phyloP scores from a whole-genome alignment of 2,797 vertebrate species.

The Acipenser ruthenus region DNA sequence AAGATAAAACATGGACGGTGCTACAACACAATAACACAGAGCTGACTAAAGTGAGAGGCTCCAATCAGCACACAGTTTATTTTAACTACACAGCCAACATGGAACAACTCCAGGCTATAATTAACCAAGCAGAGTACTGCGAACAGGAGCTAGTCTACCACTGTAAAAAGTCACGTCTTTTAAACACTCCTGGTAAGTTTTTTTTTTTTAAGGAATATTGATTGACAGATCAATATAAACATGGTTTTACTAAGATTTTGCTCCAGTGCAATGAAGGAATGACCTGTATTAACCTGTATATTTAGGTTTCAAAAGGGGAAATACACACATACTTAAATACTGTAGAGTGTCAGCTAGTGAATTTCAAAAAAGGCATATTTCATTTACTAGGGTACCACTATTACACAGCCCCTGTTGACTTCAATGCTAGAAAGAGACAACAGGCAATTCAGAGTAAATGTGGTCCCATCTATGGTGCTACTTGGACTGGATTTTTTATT shows the following conservation, averaged over 20 bases:
- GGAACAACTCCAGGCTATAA: slow-evolving; percentile 73
- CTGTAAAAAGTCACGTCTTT: slow-evolving; percentile 82
- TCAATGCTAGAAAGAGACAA: no score
- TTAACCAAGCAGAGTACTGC: slow-evolving; percentile 78
- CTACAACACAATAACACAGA: slow-evolving; percentile 84
- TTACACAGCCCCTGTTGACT: no score
- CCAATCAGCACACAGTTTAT: slow-evolving; percentile 56
- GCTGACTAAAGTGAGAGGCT: slow-evolving; percentile 65
- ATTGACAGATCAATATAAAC: slow-evolving; percentile 25
- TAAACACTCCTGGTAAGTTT: slow-evolving; percentile 66
- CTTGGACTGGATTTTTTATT: background rate
- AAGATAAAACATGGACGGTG: slow-evolving; percentile 80
- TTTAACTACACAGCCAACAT: slow-evolving; percentile 74
- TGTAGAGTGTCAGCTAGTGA: no score
- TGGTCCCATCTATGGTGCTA: background rate
- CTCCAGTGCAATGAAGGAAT: background rate
- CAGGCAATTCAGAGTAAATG: no score
- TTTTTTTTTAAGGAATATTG: slow-evolving; percentile 30
- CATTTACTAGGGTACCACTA: no score
- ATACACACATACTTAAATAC: no score
- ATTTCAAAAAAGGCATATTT: no score
- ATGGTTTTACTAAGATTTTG: slow-evolving; percentile 24
- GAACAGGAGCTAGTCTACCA: slow-evolving; percentile 81
- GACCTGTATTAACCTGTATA: no score
- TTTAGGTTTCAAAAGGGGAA: no score